Percentiles rank a stretch among this genome's conserved stretches.
phyloP scores from a whole-genome alignment of 2,888 invertebrate species.

The Germaria angustata region DNA sequence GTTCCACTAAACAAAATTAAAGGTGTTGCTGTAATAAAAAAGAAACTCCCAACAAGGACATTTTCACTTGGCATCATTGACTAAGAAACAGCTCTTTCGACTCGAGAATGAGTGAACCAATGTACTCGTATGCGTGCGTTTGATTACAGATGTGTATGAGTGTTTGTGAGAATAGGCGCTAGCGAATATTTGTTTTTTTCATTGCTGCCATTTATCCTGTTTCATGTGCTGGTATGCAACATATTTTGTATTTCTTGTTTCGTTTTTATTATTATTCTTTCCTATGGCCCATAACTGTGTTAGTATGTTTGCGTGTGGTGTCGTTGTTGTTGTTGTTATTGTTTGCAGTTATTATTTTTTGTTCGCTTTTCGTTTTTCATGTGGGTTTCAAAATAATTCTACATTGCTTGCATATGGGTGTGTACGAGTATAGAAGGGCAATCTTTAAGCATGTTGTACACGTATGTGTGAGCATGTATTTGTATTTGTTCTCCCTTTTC shows the following conservation, averaged over 20 bases:
- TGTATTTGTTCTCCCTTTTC: constrained; percentile 7
- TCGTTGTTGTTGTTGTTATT: constrained; percentile 33
- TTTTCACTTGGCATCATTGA: constrained; percentile 12
- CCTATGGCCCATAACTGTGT: constrained; percentile 25
- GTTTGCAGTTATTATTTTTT: constrained; percentile 6
- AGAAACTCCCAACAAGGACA: too few relatives aligned
- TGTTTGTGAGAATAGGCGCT: background rate
- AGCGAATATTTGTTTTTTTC: constrained; percentile 32
- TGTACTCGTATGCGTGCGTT: background rate
- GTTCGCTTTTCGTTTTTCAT: background rate
- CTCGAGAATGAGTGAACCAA: background rate
- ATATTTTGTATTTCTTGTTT: background rate
- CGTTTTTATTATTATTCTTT: background rate
- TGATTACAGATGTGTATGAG: background rate
- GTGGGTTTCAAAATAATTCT: constrained; percentile 43
- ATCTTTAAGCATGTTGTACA: background rate
- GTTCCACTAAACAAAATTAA: too few relatives aligned
- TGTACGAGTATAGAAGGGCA: constrained; percentile 12
- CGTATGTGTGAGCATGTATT: constrained; percentile 4
- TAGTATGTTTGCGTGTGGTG: constrained; percentile 38
- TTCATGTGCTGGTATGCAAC: constrained; percentile 50
- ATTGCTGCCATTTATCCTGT: constrained; percentile 36
- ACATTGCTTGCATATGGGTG: constrained; percentile 41
- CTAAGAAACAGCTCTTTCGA: constrained; percentile 8
- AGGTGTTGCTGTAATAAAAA: too few relatives aligned